These are phyloP conservation scores for Loris lydekkerianus DNA, from an alignment of 2,797 vertebrate species.

Conservation along the genomic window DNA sequence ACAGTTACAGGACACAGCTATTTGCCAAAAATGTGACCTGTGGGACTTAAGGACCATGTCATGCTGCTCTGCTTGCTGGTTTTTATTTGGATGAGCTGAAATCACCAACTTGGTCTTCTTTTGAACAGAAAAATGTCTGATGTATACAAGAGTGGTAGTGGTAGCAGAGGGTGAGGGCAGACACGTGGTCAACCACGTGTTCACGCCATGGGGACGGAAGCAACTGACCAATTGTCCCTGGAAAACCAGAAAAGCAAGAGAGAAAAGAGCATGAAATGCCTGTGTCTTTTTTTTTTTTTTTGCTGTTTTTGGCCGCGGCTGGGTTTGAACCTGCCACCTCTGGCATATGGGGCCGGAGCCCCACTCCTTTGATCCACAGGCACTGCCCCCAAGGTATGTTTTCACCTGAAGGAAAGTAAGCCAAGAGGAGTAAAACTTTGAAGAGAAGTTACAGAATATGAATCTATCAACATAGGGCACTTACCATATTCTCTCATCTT, in stretches of 20 bases:
- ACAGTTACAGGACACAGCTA: neutral
- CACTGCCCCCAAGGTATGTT: neutral
- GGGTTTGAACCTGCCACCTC: no score
- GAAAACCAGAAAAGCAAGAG: neutral
- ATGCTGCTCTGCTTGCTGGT: neutral
- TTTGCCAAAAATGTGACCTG: slow-evolving; percentile 66
- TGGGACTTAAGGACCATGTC: slow-evolving; percentile 1
- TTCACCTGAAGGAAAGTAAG: slow-evolving; percentile 20
- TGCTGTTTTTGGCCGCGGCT: no score
- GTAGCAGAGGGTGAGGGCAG: rapidly evolving
- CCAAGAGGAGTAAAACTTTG: neutral
- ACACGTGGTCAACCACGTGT: rapidly evolving
- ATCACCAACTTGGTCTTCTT: slow-evolving; percentile 11
- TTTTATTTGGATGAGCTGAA: slow-evolving; percentile 35
- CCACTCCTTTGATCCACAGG: no score
- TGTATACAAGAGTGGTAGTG: neutral
- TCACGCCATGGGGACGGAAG: neutral
- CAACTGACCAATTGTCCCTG: neutral
- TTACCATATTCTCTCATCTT: neutral
- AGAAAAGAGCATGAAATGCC: neutral
- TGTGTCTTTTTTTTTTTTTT: no score
- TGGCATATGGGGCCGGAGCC: no score
- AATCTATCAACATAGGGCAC: neutral
- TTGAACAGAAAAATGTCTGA: neutral
- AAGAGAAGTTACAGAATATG: neutral